phyloP scores from a whole-genome alignment of 2,113 vertebrate genomes.

The Myrmecobius fasciatus region DNA sequence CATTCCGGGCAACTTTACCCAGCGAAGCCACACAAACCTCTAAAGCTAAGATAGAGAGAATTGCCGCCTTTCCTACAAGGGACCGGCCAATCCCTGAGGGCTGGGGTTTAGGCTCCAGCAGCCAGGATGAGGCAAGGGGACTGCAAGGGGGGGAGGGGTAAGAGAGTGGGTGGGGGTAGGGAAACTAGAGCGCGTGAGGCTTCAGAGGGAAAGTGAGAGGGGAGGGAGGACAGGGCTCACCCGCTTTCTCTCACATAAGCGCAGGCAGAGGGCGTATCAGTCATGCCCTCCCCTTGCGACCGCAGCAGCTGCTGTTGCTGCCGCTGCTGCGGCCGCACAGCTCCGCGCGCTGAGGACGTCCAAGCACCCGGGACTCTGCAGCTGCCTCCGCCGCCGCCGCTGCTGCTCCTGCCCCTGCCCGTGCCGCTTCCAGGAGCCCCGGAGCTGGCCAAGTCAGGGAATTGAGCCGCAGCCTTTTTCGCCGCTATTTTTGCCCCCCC shows the following conservation, averaged over 20 bases:
- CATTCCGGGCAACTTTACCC: background rate
- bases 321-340: conserved; percentile 66
- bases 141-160: conserved; percentile 36
- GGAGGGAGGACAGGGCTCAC: conserved; percentile 63
- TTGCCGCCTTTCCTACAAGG: background rate
- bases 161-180: conserved; percentile 3
- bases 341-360: conserved; percentile 67
- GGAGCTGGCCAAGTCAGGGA: background rate
- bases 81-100: background rate
- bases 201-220: conserved; percentile 40
- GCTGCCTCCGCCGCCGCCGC: conserved; percentile 56
- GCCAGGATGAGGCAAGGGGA: background rate
- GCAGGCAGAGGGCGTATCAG: conserved; percentile 85
- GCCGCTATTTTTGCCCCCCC: conserved; percentile 5
- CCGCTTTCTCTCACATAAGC: conserved; percentile 75
- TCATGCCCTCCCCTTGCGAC: conserved; percentile 81
- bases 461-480: background rate
- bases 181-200: background rate
- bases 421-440: background rate
- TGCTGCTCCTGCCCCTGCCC: conserved; percentile 38
- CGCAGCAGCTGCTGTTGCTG: conserved; percentile 66
- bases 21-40: background rate
- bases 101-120: background rate
- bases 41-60: background rate
- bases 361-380: conserved; percentile 59